Base-by-base conservation (phyloP, 92 coral and sea anemone species). In the Blastomussa wellsi region DNA sequence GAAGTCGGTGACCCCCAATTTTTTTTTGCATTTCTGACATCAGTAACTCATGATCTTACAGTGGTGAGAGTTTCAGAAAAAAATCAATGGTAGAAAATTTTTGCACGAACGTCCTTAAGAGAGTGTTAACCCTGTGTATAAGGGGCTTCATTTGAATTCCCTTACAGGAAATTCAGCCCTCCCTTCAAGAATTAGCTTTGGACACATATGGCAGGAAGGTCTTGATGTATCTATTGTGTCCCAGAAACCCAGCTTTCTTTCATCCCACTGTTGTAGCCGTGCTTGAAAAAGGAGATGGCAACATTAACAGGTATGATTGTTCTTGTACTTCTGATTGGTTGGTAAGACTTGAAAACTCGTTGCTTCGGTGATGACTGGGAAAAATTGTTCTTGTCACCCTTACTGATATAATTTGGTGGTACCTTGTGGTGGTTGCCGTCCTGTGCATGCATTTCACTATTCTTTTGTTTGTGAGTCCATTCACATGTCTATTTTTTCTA, bases 171-270 rank as follows among this genome's bases (percentile, higher is more conserved):
- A 92, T 97, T 20, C 74, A 91, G 52, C 82, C 94, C 8, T 83
- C 84, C 59, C 91, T 97, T 4, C 86, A 88, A 81, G 99, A 94
- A 57, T 52, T 97, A 37, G 93, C 97, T 68, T 75, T 85, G 33
- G 98, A 97, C 71, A 92, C 83, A 24, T 90, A 97, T 87, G 97
- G 99, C 20, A 93, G 97, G 37, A 97, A 93, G 51, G 99, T 97
- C 55, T 86, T 97, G 69, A 86, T 94, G 84, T 97, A 97, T 77
- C 72, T 97, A 5, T 79, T 97, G 41, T 92, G 90, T 79, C 99
- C 99, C 20, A 77, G 99, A n/a, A 88, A 86, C 55, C 88, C 97
- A 0, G 88, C 89, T 36, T 91, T 94, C 74, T 97, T 97, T 76
- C 95, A 93, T 68, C 99, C 99, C 4, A 89, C 68, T 19, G 80